phyloP scores from a whole-genome alignment of 2,797 vertebrate genomes.

The Notolepis coatsorum region DNA sequence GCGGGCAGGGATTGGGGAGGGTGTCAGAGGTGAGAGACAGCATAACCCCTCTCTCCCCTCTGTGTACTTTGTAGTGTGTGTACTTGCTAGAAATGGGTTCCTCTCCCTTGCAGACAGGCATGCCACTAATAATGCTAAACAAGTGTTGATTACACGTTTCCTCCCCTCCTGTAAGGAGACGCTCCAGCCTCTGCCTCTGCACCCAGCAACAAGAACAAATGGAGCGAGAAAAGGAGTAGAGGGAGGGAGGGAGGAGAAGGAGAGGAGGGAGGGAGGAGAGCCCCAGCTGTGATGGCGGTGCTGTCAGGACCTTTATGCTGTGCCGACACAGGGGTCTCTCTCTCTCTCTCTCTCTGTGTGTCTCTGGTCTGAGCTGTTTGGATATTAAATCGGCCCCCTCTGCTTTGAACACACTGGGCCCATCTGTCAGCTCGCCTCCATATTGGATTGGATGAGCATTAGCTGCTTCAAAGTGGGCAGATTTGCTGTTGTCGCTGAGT shows the following conservation, averaged over 20 bases:
- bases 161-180: too few relatives aligned
- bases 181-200: conserved; percentile 53
- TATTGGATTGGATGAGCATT: conserved; percentile 82
- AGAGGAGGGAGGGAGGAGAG: conserved; percentile 45
- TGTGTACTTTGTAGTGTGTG: conserved; percentile 33
- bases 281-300: conserved; percentile 82
- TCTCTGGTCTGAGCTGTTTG: conserved; percentile 81
- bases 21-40: conserved; percentile 70
- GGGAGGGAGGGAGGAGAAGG: neutral
- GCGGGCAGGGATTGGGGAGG: conserved; percentile 51
- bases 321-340: conserved; percentile 71
- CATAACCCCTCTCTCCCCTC: conserved; percentile 47
- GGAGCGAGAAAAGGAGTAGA: conserved; percentile 49
- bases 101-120: conserved; percentile 52
- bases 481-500: conserved; percentile 68
- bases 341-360: conserved; percentile 60
- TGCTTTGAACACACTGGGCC: conserved; percentile 84
- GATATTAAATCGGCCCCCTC: conserved; percentile 80
- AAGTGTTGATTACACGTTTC: conserved; percentile 77
- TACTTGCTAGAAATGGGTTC: conserved; percentile 45
- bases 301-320: conserved; percentile 78
- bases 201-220: conserved; percentile 71
- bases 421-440: conserved; percentile 83
- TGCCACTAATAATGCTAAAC: conserved; percentile 75
- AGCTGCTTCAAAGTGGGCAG: conserved; percentile 78